phyloP scores from a whole-genome alignment of 2,113 vertebrate genomes.

The Furnarius figulus region DNA sequence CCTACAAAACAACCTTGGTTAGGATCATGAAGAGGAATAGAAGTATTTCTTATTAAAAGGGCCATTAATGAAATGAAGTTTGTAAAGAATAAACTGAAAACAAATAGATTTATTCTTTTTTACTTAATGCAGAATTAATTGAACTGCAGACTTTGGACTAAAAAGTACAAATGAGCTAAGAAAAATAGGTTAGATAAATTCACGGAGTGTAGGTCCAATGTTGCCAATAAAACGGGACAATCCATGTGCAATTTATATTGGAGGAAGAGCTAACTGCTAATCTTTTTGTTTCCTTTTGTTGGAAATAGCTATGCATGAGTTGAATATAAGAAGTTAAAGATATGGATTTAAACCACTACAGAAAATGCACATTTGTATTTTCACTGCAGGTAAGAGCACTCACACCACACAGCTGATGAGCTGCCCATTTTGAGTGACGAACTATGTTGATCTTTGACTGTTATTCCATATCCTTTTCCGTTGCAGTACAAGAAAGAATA shows the following conservation, averaged over 20 bases:
- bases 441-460: not conserved
- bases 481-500: not conserved
- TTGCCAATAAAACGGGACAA: not conserved
- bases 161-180: not conserved
- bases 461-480: not conserved
- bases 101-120: not conserved
- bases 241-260: not conserved
- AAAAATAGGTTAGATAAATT: not conserved
- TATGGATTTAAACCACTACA: not conserved
- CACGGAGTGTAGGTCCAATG: not conserved
- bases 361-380: not conserved
- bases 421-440: not conserved
- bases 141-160: not conserved
- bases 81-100: not conserved
- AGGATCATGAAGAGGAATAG: not conserved
- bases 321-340: not conserved
- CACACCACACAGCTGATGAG: not conserved
- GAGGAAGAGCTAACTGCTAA: not conserved
- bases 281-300: not conserved
- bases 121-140: not conserved
- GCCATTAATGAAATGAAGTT: not conserved
- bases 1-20: accelerated
- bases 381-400: not conserved
- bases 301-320: not conserved
- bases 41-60: not conserved